These are phyloP conservation scores for Chrysolina haemoptera DNA, from an alignment of 2,888 invertebrate species.

Conservation along the genomic window DNA sequence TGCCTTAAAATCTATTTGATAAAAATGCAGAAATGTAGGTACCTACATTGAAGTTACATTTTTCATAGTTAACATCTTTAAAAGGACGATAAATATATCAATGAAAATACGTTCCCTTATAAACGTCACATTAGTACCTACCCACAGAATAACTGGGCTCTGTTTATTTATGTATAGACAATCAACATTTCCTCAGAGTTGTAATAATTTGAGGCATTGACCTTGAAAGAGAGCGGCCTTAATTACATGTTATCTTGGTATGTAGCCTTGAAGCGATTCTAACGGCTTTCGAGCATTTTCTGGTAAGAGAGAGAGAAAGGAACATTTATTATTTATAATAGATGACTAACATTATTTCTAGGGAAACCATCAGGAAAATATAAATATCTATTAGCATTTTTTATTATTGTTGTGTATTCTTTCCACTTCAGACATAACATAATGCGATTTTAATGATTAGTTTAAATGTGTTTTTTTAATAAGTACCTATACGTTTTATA, in stretches of 20 bases:
- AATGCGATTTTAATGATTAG: background rate
- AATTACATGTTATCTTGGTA: background rate
- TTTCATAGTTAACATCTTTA: too few relatives aligned
- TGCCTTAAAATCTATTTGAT: too few relatives aligned
- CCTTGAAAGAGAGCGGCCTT: background rate
- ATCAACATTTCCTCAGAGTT: background rate
- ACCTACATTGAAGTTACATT: too few relatives aligned
- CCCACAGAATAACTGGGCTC: too few relatives aligned
- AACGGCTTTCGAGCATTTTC: conserved; percentile 3
- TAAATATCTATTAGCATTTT: background rate
- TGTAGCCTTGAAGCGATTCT: conserved; percentile 9
- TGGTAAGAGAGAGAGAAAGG: background rate
- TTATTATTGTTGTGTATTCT: conserved; percentile 1
- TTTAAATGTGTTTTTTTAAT: background rate
- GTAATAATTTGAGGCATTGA: background rate
- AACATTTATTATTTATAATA: background rate
- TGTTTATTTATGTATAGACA: too few relatives aligned
- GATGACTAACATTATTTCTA: conserved; percentile 4
- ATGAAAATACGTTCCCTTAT: too few relatives aligned
- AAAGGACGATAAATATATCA: too few relatives aligned
- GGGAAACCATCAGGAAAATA: conserved; percentile 9
- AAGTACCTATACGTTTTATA: background rate
- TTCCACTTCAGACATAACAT: background rate
- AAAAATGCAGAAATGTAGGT: too few relatives aligned
- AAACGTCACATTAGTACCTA: too few relatives aligned